Evolutionary conservation across 2,888 invertebrate genomes (phyloP).

Genomic region (Melipona beecheii): DNA sequence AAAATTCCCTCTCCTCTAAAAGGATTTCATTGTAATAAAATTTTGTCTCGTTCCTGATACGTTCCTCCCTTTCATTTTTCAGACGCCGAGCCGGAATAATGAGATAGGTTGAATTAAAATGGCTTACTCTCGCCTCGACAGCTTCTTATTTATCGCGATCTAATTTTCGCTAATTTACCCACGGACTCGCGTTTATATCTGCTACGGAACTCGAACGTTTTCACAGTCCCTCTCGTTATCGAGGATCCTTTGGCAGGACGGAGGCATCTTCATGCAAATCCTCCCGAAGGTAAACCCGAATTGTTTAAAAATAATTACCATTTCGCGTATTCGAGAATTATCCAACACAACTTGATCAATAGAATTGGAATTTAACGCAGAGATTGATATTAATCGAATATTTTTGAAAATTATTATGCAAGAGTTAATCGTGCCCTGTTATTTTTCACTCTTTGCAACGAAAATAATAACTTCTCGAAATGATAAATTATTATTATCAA

Average conservation of each 20-base stretch:
- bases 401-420: no score
- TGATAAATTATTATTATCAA: no score
- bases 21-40: neutral
- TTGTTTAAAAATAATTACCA: neutral
- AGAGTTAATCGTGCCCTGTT: no score
- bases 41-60: neutral
- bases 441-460: no score
- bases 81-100: neutral
- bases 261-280: no score
- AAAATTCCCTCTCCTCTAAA: neutral
- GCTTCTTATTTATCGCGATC: constrained; percentile 1
- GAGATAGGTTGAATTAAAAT: neutral
- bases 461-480: no score
- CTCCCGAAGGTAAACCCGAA: no score
- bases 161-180: neutral
- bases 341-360: no score
- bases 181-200: neutral
- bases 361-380: no score
- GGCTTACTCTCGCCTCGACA: neutral
- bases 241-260: no score
- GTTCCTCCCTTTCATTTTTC: neutral
- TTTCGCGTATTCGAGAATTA: neutral
- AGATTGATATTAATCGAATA: no score
- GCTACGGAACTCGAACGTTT: neutral
- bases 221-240: neutral